Percentiles rank a stretch among this genome's conserved stretches.
Evolutionary conservation across 2,888 invertebrate genomes (phyloP).

Genomic region (Aromia moschata): DNA sequence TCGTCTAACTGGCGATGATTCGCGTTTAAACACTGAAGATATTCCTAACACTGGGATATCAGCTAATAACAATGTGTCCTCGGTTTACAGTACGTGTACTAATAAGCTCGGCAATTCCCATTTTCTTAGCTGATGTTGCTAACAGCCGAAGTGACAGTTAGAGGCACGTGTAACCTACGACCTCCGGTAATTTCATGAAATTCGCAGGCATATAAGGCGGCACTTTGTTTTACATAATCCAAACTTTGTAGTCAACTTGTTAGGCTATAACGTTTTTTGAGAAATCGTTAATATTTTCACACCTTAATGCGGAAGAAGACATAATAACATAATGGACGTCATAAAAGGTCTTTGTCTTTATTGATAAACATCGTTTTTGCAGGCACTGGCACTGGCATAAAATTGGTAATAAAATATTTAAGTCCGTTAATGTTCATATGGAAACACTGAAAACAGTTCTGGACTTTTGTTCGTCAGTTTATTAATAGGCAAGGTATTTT

Average conservation of each 20-base stretch:
- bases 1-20: background rate
- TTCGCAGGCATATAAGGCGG: background rate
- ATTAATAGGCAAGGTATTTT: too few relatives aligned
- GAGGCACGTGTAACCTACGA: constrained; percentile 16
- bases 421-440: too few relatives aligned
- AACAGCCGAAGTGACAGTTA: constrained; percentile 14
- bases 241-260: constrained; percentile 4
- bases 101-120: constrained; percentile 9
- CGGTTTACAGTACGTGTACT: background rate
- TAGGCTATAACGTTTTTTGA: background rate
- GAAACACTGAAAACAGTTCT: too few relatives aligned
- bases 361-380: background rate
- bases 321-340: background rate
- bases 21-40: background rate
- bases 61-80: background rate
- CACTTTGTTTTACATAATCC: background rate
- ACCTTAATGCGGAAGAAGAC: background rate
- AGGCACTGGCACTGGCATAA: background rate
- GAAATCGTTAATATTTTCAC: background rate
- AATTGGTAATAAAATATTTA: background rate
- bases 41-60: background rate
- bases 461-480: too few relatives aligned
- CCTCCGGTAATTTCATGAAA: constrained; percentile 3
- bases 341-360: background rate
- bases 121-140: constrained; percentile 5